These are phyloP conservation scores for Coremacera marginata DNA, from an alignment of 2,888 invertebrate species.

Conservation along the genomic window DNA sequence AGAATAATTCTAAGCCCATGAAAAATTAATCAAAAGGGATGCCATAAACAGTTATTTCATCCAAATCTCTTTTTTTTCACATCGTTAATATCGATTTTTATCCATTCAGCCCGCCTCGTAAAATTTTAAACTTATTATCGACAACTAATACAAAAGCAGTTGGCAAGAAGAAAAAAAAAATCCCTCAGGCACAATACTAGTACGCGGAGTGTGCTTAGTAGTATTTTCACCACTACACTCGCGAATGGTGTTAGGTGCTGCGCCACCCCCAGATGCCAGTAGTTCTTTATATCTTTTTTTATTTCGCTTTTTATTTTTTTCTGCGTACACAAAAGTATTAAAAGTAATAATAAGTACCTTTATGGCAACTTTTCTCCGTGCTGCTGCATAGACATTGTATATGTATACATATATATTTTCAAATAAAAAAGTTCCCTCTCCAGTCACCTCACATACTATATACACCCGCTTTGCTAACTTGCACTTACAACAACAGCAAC, in stretches of 20 bases:
- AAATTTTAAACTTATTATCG: slow-evolving; percentile 52
- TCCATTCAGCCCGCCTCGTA: slow-evolving; percentile 26
- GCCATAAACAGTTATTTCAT: slow-evolving; percentile 36
- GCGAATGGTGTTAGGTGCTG: slow-evolving; percentile 28
- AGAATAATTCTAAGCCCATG: background rate
- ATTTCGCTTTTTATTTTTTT: slow-evolving; percentile 28
- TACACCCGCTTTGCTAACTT: slow-evolving; percentile 45
- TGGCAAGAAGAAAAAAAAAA: slow-evolving; percentile 33
- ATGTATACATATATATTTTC: slow-evolving; percentile 46
- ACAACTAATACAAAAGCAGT: slow-evolving; percentile 50
- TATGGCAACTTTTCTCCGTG: slow-evolving; percentile 46
- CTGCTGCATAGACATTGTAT: slow-evolving; percentile 60
- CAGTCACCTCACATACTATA: slow-evolving; percentile 44
- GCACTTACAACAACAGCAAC: slow-evolving; percentile 64
- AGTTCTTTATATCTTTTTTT: slow-evolving; percentile 16
- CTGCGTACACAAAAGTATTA: slow-evolving; percentile 57
- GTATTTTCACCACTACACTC: slow-evolving; percentile 22
- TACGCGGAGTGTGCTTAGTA: slow-evolving; percentile 17
- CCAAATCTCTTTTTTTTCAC: slow-evolving; percentile 23
- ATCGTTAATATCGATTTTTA: slow-evolving; percentile 41
- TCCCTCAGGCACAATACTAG: slow-evolving; percentile 38
- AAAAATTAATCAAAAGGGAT: background rate
- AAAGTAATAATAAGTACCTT: slow-evolving; percentile 67
- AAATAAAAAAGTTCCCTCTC: slow-evolving; percentile 62
- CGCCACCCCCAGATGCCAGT: background rate